Conservation (phyloP, 53 echinoderm and acorn worm species). For the Hippasteria phrygiana region DNA sequence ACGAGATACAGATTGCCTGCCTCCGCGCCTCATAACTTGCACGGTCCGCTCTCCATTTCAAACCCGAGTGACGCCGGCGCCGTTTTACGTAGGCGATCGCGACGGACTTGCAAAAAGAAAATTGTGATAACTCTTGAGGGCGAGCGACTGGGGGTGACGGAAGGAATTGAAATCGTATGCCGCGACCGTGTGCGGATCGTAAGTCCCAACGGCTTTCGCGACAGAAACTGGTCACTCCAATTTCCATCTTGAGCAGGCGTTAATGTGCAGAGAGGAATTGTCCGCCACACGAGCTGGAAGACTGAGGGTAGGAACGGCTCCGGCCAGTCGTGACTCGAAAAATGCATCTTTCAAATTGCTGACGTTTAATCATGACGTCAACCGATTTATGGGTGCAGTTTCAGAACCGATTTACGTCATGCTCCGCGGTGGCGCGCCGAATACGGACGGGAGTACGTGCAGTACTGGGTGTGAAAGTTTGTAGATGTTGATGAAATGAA, state of each 20-base stretch:
- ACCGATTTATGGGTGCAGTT: background rate
- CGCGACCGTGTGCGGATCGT: background rate
- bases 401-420: background rate
- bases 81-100: background rate
- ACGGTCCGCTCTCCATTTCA: background rate
- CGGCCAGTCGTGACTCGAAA: background rate
- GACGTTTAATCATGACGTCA: background rate
- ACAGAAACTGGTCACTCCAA: background rate
- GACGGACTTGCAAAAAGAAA: background rate
- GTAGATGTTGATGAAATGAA: background rate
- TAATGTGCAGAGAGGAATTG: background rate
- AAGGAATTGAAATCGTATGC: slow-evolving; percentile 32
- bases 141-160: background rate
- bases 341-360: background rate
- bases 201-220: slow-evolving; percentile 16
- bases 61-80: slow-evolving; percentile 14
- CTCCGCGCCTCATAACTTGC: background rate
- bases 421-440: background rate
- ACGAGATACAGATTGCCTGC: too few species aligned
- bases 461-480: background rate
- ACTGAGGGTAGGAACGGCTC: background rate
- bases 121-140: background rate
- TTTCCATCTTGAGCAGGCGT: background rate
- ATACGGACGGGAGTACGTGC: background rate
- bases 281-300: background rate